Base-by-base conservation (phyloP, 2,888 invertebrate genomes). In the Horisme vitalbata region DNA sequence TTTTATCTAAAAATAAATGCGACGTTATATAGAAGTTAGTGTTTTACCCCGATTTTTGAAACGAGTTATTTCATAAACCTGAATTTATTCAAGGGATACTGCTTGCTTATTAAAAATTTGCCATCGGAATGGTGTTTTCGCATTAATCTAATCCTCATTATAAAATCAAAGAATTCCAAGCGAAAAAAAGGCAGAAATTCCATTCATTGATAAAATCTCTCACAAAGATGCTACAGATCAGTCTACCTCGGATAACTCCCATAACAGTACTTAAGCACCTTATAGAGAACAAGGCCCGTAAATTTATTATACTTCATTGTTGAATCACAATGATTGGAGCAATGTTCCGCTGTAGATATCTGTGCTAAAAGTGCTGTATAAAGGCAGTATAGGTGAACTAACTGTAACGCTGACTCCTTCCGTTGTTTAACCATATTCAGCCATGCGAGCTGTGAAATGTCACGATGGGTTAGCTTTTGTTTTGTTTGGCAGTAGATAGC, bases 321-420 rank as follows among this genome's bases (percentile, higher is more conserved):
- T 58, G 57, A 66, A 61, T 63, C 62, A 66, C 65, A 62, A 61
- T 65, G 68, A 68, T 66, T 62, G 65, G 65, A 61, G 62, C 64
- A 66, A 74, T 77, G 77, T 83, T 81, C 81, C 81, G 77, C 70
- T 47, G 63, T 47, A 72, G 66, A 62, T 69, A 78, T 75, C 72
- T 75, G 71, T 83, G 81, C 59, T 76, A 68, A 70, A 63, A 67
- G 71, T 60, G 70, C 67, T 71, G 68, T 73, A 71, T 69, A 63
- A 67, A 71, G 59, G 70, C 67, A 70, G 68, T 73, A 71, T 69
- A 66, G 71, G 68, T 71, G 68, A 71, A 66, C 57, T 83, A 83
- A 83, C 83, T 77, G 80, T 83, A 73, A 59, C 61, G 62, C 65
- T 63, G 53, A 52, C 62, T 63, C 69, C 68, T 71, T 68, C 66